Base-by-base conservation (phyloP, 2,888 invertebrate species). In the Drosophila monieri region DNA sequence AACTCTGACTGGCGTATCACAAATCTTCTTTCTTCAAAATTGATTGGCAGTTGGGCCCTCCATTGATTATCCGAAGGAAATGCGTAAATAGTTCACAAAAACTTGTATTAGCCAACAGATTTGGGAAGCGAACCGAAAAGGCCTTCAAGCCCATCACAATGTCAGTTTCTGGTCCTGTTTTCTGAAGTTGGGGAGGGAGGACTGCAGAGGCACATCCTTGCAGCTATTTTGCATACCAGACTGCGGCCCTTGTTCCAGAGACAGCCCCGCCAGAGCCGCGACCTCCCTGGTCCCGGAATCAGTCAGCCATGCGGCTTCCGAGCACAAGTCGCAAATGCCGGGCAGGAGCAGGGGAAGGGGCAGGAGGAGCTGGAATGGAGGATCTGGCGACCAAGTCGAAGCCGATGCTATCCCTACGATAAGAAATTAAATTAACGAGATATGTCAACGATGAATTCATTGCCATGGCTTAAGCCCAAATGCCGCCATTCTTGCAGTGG, bases 391-490 rank as follows among this genome's bases (percentile, higher is more conserved):
- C 58, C 71, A 74, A 41, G 37, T 52, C 57, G 61, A 74, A 72
- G 78, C 77, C 87, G 88, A 88, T 88, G 85, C 89, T 88, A 88
- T 86, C 86, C 89, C 86, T 89, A 88, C 89, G 91, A 90, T 90
- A 90, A 89, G 90, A 91, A 90, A 90, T 90, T 90, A 90, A 91
- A 90, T 90, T 91, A 90, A 91, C 90, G 90, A 90, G 90, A 90
- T 90, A 90, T 90, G 90, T 90, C 90, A 90, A 90, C 89, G 89
- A 89, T 89, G 90, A 89, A 90, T 90, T 90, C 89, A 90, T 90
- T 90, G 89, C 90, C 87, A 83, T 86, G 88, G 89, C 87, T 90
- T 89, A 90, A 90, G 89, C 89, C 88, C 89, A 90, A 90, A 90
- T 88, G 89, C 89, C 89, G 89, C 90, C 89, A 89, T 89, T 90